Conservation (phyloP, 1,140 invertebrate genomes). For the Homarus americanus region DNA sequence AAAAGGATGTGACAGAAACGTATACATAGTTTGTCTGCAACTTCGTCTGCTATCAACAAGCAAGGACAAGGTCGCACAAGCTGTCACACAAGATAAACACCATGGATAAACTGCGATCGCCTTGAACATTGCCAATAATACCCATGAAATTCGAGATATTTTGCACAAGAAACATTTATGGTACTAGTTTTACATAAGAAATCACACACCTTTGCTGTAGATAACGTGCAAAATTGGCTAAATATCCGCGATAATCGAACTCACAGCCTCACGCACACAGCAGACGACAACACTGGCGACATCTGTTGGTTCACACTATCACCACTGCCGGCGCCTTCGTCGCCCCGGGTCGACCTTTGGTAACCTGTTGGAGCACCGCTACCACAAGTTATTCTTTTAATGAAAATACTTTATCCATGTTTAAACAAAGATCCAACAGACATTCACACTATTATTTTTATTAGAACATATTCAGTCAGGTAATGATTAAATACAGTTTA, state of each 20-base stretch:
- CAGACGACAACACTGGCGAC: constrained; percentile 7
- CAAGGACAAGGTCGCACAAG: background rate
- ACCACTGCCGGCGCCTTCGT: background rate
- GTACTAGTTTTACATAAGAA: constrained; percentile 6
- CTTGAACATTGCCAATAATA: background rate
- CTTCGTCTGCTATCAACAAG: background rate
- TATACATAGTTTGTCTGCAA: background rate
- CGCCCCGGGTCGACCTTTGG: background rate
- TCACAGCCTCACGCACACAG: background rate
- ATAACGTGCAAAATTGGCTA: constrained; percentile 15
- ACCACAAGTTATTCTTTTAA: no score
- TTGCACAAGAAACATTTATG: background rate
- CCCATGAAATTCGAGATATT: background rate
- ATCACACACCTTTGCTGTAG: constrained; percentile 6
- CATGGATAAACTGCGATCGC: background rate
- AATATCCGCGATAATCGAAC: constrained; percentile 15
- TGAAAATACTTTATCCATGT: no score
- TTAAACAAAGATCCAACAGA: no score
- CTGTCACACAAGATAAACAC: constrained; percentile 12
- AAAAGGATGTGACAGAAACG: background rate
- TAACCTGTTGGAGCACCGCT: background rate
- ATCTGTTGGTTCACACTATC: no score
- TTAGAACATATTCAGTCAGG: no score
- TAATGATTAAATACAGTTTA: no score
- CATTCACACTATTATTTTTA: no score